Conservation (phyloP, 2,113 vertebrate species). For the Pantherophis guttatus region DNA sequence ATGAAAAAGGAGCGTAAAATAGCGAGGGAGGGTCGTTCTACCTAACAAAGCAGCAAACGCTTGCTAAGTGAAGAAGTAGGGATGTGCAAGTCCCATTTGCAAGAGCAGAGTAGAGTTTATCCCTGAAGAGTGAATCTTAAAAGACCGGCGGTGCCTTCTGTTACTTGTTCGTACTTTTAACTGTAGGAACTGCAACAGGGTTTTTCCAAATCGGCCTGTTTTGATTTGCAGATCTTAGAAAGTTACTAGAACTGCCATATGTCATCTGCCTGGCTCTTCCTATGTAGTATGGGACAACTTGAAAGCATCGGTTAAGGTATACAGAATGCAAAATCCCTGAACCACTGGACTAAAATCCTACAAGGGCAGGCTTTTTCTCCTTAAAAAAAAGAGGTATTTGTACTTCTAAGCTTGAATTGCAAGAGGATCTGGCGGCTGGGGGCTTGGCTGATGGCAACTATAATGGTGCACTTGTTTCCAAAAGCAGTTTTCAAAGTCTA, state of each 20-base stretch:
- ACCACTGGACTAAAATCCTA: background rate
- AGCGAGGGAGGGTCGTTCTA: too few species aligned
- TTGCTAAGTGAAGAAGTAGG: background rate
- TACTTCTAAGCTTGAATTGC: background rate
- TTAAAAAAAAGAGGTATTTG: background rate
- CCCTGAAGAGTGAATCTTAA: background rate
- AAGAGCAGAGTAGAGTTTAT: background rate
- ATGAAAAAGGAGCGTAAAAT: background rate
- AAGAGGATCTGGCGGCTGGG: background rate
- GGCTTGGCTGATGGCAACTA: background rate
- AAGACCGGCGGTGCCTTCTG: background rate
- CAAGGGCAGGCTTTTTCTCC: background rate
- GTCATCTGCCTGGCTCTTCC: background rate
- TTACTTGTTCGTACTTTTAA: background rate
- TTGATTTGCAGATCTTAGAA: background rate
- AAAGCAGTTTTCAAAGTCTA: background rate
- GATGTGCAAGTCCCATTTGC: too few species aligned
- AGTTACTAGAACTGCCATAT: constrained; percentile 12
- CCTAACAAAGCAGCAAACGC: too few species aligned
- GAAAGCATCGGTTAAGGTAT: background rate
- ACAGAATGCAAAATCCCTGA: background rate
- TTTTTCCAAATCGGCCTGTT: background rate
- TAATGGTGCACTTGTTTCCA: constrained; percentile 16
- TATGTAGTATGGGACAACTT: background rate
- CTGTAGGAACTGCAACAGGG: too few species aligned